phyloP scores from a whole-genome alignment of 2,888 invertebrate genomes.

The Apeira syringaria region DNA sequence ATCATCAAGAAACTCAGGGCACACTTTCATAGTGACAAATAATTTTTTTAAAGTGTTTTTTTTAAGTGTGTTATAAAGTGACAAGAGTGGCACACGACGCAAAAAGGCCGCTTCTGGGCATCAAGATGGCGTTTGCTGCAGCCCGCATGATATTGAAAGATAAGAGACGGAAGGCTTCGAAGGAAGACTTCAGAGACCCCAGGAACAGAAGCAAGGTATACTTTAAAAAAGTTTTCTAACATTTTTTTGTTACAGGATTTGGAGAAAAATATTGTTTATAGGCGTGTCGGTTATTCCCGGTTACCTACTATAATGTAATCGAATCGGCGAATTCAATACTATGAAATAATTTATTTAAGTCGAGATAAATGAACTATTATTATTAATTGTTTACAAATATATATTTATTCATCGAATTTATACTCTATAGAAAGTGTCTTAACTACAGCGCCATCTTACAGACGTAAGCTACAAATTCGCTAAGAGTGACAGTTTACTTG shows the following conservation, averaged over 20 bases:
- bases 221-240: background rate
- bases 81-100: slow-evolving; percentile 41
- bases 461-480: too few relatives aligned
- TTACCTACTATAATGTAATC: too few relatives aligned
- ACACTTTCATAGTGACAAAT: background rate
- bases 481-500: too few relatives aligned
- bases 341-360: too few relatives aligned
- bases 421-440: too few relatives aligned
- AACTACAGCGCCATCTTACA: too few relatives aligned
- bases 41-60: slow-evolving; percentile 21
- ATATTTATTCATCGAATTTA: too few relatives aligned
- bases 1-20: slow-evolving; percentile 3
- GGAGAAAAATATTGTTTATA: too few relatives aligned
- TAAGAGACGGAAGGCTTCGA: slow-evolving; percentile 91
- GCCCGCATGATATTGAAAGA: slow-evolving; percentile 93
- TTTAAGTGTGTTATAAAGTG: slow-evolving; percentile 13
- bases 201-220: slow-evolving; percentile 92
- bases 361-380: too few relatives aligned
- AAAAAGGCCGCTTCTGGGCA: slow-evolving; percentile 31
- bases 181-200: slow-evolving; percentile 89
- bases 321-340: too few relatives aligned
- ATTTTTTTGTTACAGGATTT: background rate
- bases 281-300: too few relatives aligned
- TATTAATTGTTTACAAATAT: too few relatives aligned
- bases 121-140: slow-evolving; percentile 91